Percentiles rank a stretch among this genome's conserved stretches.
These are phyloP conservation scores for Sebastes vulpes DNA, from an alignment of 2,797 vertebrate species.

Conservation along the genomic window DNA sequence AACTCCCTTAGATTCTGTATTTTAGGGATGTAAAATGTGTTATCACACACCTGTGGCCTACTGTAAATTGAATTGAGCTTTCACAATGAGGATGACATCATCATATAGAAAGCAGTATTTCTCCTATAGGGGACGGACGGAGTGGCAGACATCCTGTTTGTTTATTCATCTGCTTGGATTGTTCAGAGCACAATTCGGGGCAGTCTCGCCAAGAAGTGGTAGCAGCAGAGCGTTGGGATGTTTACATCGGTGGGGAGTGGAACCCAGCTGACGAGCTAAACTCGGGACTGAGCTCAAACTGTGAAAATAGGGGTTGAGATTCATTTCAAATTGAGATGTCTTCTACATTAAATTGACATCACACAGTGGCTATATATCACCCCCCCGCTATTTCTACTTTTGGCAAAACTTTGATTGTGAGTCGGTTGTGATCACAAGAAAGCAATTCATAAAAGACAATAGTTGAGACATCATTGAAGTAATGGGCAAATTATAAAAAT, in stretches of 20 bases:
- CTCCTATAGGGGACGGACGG: background rate
- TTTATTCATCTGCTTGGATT: slow-evolving; percentile 34
- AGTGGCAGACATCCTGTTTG: slow-evolving; percentile 19
- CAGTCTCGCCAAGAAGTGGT: slow-evolving; percentile 21
- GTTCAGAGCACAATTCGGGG: slow-evolving; percentile 22
- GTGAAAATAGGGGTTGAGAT: slow-evolving; percentile 19
- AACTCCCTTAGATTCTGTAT: background rate
- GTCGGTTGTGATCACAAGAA: too few species aligned
- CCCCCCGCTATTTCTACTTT: too few species aligned
- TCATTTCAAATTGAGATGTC: slow-evolving; percentile 21
- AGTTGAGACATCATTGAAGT: too few species aligned
- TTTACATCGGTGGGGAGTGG: slow-evolving; percentile 33
- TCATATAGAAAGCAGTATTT: background rate
- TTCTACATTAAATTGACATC: background rate
- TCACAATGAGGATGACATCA: background rate
- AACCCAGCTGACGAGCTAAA: slow-evolving; percentile 27
- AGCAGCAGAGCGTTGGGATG: slow-evolving; percentile 25
- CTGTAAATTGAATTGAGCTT: background rate
- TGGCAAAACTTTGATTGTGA: too few species aligned
- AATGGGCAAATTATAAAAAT: too few species aligned
- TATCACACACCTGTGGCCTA: background rate
- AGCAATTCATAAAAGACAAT: too few species aligned
- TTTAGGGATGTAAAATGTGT: background rate
- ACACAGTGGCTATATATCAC: background rate
- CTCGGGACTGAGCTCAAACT: background rate